Evolutionary conservation across 2,113 vertebrate species (phyloP).

Genomic region (Psammodynastes pulverulentus): DNA sequence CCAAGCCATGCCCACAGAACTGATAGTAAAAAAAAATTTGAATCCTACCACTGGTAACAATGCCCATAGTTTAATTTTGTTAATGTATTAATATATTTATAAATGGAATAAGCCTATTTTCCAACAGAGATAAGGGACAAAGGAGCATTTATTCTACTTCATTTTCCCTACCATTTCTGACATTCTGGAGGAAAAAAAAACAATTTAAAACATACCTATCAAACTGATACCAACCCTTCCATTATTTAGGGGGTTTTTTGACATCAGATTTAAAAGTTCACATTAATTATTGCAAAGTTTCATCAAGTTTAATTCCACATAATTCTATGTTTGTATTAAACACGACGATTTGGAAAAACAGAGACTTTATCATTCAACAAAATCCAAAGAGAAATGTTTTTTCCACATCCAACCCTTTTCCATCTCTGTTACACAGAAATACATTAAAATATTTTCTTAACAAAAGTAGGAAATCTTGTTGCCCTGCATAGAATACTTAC

Average conservation of each 20-base stretch:
- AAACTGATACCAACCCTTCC: constrained; percentile 28
- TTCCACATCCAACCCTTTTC: background rate
- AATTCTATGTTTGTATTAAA: background rate
- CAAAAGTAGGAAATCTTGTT: background rate
- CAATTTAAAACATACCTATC: constrained; percentile 55
- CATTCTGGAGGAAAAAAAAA: constrained; percentile 58
- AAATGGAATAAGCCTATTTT: constrained; percentile 60
- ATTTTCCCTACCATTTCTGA: constrained; percentile 56
- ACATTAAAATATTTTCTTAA: background rate
- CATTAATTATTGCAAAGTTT: constrained; percentile 66
- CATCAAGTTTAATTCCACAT: constrained; percentile 51
- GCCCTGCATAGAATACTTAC: background rate
- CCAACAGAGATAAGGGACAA: constrained; percentile 54
- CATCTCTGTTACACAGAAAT: background rate
- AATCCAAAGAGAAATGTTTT: constrained; percentile 1
- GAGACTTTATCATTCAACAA: constrained; percentile 34
- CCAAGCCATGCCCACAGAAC: too few species aligned
- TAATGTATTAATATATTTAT: constrained; percentile 51
- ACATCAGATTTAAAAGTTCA: constrained; percentile 67
- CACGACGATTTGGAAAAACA: constrained; percentile 18
- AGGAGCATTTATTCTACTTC: constrained; percentile 57
- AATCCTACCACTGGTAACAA: too few species aligned
- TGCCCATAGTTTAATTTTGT: constrained; percentile 55
- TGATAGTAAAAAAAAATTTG: too few species aligned
- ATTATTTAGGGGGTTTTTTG: constrained; percentile 65